Evolutionary conservation across 2,113 vertebrate species (phyloP).

Genomic region (Odocoileus virginianus): DNA sequence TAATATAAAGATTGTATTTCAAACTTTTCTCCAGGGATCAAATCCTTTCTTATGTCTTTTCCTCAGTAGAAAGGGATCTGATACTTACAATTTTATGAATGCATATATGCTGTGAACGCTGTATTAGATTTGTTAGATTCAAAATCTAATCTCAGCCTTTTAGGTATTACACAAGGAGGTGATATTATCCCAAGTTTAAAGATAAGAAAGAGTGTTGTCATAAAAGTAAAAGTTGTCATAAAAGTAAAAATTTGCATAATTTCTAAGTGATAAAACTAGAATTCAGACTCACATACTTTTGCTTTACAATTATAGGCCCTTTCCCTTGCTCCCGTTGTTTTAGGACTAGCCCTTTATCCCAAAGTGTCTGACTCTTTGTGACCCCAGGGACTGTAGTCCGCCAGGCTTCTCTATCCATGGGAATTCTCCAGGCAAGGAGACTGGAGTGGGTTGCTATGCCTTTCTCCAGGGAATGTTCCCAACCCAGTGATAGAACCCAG

Average conservation of each 20-base stretch:
- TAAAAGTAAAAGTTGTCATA: not conserved
- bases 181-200: not conserved
- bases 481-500: not conserved
- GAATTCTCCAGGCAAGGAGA: not conserved
- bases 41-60: not conserved
- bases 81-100: not conserved
- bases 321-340: not conserved
- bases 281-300: not conserved
- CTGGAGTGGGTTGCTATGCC: not conserved
- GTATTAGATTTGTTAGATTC: not conserved
- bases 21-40: not conserved
- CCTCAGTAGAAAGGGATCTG: not conserved
- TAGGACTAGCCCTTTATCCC: not conserved
- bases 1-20: not conserved
- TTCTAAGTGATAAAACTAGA: not conserved
- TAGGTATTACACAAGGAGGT: not conserved
- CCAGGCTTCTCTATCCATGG: not conserved
- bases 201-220: not conserved
- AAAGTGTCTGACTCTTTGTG: too few relatives aligned
- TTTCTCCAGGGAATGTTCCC: not conserved
- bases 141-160: not conserved
- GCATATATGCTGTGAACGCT: not conserved
- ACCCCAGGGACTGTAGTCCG: too few relatives aligned
- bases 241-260: not conserved
- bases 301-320: not conserved